Percentiles rank a stretch among this genome's conserved stretches.
Evolutionary conservation across 2,888 invertebrate genomes (phyloP).

Genomic region (Phyto melanocephala): DNA sequence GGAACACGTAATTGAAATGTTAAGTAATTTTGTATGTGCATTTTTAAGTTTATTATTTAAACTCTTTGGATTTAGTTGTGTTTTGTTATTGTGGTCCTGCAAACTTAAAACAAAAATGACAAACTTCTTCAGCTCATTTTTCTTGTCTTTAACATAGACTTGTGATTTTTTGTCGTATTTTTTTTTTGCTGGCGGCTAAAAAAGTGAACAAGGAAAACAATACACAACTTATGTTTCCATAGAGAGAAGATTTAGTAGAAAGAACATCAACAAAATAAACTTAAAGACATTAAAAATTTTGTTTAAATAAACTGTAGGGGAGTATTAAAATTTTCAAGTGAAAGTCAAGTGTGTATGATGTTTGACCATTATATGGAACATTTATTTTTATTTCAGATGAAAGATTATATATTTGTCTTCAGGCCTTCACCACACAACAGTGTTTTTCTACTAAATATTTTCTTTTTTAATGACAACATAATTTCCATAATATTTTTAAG

Average conservation of each 20-base stretch:
- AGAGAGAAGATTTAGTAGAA: constrained; percentile 8
- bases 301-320: not conserved
- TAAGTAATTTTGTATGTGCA: not conserved
- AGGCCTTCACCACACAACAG: too few relatives aligned
- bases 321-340: not conserved
- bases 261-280: not conserved
- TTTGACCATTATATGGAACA: too few relatives aligned
- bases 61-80: constrained; percentile 23
- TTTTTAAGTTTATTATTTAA: constrained; percentile 51
- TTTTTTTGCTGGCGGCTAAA: constrained; percentile 1
- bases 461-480: too few relatives aligned
- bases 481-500: too few relatives aligned
- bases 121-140: constrained; percentile 19
- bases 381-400: too few relatives aligned
- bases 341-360: not conserved
- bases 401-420: too few relatives aligned
- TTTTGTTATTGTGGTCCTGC: constrained; percentile 10
- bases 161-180: constrained; percentile 18
- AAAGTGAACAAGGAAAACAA: not conserved
- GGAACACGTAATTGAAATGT: constrained; percentile 5
- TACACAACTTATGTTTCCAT: not conserved
- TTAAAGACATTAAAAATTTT: constrained; percentile 14
- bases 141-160: constrained; percentile 2
- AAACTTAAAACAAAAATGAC: constrained; percentile 32
- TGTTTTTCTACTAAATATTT: too few relatives aligned